phyloP scores from a whole-genome alignment of 2,797 vertebrate genomes.

The Brachymystax lenok region DNA sequence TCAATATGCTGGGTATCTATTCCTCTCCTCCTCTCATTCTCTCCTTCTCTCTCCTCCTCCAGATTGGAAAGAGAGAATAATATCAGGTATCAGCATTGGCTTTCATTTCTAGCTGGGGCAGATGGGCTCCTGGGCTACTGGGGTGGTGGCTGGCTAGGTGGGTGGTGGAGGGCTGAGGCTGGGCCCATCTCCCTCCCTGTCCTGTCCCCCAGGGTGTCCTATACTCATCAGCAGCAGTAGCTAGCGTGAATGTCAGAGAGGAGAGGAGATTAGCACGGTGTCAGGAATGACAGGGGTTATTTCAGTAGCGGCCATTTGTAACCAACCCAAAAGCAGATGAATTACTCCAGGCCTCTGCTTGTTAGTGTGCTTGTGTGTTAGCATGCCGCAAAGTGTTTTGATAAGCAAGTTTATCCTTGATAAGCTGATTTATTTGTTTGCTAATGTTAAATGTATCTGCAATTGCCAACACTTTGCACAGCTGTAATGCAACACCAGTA shows the following conservation, averaged over 20 bases:
- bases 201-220: slow-evolving; percentile 32
- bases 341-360: slow-evolving; percentile 44
- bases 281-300: slow-evolving; percentile 58
- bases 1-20: slow-evolving; percentile 41
- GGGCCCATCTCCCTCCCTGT: slow-evolving; percentile 37
- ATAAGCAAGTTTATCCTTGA: slow-evolving; percentile 12
- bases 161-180: slow-evolving; percentile 25
- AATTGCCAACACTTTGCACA: no score
- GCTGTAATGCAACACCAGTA: no score
- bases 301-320: slow-evolving; percentile 56
- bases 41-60: neutral
- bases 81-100: slow-evolving; percentile 44
- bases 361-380: neutral
- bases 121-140: slow-evolving; percentile 3
- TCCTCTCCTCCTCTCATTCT: neutral
- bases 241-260: slow-evolving; percentile 56
- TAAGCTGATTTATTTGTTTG: slow-evolving; percentile 11
- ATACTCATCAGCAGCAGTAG: slow-evolving; percentile 42
- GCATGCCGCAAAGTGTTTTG: slow-evolving; percentile 29
- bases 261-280: slow-evolving; percentile 57
- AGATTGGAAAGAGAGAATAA: slow-evolving; percentile 39
- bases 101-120: slow-evolving; percentile 54
- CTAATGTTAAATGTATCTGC: neutral
- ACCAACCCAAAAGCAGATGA: slow-evolving; percentile 57
- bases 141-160: slow-evolving; percentile 11